Percentiles rank a stretch among this genome's conserved stretches.
These are phyloP conservation scores for Oxyruncus cristatus DNA, from an alignment of 2,113 vertebrate species.

Conservation along the genomic window DNA sequence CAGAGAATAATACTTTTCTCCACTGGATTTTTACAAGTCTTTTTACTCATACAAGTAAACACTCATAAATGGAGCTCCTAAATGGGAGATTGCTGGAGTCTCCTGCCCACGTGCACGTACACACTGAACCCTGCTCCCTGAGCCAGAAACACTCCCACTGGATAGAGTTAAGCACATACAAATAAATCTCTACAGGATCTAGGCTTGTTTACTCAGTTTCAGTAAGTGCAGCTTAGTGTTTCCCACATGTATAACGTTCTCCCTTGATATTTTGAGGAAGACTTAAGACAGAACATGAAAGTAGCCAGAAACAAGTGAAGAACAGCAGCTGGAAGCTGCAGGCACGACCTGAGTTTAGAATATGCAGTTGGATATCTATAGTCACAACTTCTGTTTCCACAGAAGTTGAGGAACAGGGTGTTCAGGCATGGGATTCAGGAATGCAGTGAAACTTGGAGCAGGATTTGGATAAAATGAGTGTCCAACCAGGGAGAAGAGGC, in stretches of 20 bases:
- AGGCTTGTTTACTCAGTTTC: background rate
- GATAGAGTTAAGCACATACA: background rate
- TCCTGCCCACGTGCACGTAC: accelerated
- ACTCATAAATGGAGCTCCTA: background rate
- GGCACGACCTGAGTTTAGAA: background rate
- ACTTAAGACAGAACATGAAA: background rate
- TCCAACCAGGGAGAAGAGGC: background rate
- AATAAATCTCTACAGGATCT: background rate
- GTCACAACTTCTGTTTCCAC: background rate
- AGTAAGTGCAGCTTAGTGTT: background rate
- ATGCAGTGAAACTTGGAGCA: background rate
- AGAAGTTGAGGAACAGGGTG: background rate
- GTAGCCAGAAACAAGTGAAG: background rate
- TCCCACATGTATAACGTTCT: background rate
- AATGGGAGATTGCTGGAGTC: background rate
- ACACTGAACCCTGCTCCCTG: background rate
- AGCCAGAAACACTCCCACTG: background rate
- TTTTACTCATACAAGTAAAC: background rate
- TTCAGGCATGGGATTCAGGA: background rate
- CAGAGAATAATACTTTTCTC: background rate
- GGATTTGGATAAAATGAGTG: background rate
- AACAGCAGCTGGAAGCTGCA: background rate
- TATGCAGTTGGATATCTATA: background rate
- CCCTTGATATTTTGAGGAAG: background rate
- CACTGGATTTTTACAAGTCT: background rate